A percentile compares a stretch with the other conserved stretches of the same genome.
phyloP scores from a whole-genome alignment of 2,797 vertebrate species.

The Danio jaintianensis region DNA sequence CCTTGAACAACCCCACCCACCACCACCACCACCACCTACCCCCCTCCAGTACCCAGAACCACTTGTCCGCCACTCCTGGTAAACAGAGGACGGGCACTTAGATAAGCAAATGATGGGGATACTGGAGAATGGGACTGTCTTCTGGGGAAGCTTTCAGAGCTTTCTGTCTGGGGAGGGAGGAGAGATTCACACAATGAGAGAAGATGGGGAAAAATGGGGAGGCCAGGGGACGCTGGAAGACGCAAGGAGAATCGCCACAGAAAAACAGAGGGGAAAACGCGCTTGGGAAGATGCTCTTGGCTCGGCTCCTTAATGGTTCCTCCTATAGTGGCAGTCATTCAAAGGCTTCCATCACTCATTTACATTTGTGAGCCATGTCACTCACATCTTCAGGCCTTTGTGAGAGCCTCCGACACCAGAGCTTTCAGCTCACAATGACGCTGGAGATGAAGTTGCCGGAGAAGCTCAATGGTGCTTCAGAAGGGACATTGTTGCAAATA shows the following conservation, averaged over 20 bases:
- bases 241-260: constrained; percentile 33
- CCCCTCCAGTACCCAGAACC: constrained; percentile 45
- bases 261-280: constrained; percentile 11
- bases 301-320: constrained; percentile 48
- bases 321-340: constrained; percentile 48
- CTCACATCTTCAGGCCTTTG: constrained; percentile 54
- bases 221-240: constrained; percentile 38
- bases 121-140: constrained; percentile 53
- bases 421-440: constrained; percentile 44
- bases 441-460: constrained; percentile 49
- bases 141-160: constrained; percentile 57
- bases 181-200: constrained; percentile 50
- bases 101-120: constrained; percentile 62
- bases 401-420: constrained; percentile 41
- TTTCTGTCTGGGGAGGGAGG: constrained; percentile 40
- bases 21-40: not conserved
- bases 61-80: constrained; percentile 65
- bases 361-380: constrained; percentile 56
- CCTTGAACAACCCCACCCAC: constrained; percentile 43
- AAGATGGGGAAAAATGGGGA: constrained; percentile 17
- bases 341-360: constrained; percentile 53
- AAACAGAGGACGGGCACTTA: constrained; percentile 63
- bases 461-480: constrained; percentile 41
- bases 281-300: constrained; percentile 58
- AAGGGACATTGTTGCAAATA: constrained; percentile 53